phyloP scores from a whole-genome alignment of 1,140 invertebrate species.

The Pogonus chalceus region DNA sequence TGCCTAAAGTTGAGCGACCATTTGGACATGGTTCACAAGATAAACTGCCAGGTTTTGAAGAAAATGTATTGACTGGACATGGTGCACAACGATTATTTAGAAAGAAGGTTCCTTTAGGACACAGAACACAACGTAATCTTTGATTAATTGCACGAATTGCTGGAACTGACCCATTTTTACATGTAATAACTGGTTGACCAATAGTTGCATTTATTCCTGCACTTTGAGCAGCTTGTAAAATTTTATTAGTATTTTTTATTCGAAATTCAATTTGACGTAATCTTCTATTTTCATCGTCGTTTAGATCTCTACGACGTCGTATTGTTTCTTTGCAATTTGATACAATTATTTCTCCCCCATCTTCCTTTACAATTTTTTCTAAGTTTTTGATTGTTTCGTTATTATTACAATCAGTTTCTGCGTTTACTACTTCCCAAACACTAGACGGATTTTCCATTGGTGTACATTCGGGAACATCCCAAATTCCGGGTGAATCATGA shows the following conservation, averaged over 20 bases:
- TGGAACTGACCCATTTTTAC: not conserved
- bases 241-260: not conserved
- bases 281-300: not conserved
- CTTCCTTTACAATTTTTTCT: not conserved
- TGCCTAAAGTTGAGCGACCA: constrained; percentile 45
- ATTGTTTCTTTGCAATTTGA: not conserved
- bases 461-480: constrained; percentile 19
- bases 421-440: constrained; percentile 16
- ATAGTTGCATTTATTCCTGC: not conserved
- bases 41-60: constrained; percentile 42
- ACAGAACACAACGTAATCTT: constrained; percentile 38
- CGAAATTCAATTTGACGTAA: not conserved
- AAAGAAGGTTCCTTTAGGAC: constrained; percentile 50
- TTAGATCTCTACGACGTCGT: not conserved
- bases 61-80: constrained; percentile 53
- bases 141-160: constrained; percentile 17
- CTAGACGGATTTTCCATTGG: constrained; percentile 26
- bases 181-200: not conserved
- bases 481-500: not conserved
- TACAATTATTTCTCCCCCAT: not conserved
- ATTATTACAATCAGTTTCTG: constrained; percentile 30
- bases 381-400: not conserved
- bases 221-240: not conserved
- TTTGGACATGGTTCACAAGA: constrained; percentile 49
- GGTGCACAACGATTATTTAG: constrained; percentile 38